Percentiles rank a stretch among this genome's conserved stretches.
Conservation (phyloP, 1,140 invertebrate species). For the Dendroctonus valens region DNA sequence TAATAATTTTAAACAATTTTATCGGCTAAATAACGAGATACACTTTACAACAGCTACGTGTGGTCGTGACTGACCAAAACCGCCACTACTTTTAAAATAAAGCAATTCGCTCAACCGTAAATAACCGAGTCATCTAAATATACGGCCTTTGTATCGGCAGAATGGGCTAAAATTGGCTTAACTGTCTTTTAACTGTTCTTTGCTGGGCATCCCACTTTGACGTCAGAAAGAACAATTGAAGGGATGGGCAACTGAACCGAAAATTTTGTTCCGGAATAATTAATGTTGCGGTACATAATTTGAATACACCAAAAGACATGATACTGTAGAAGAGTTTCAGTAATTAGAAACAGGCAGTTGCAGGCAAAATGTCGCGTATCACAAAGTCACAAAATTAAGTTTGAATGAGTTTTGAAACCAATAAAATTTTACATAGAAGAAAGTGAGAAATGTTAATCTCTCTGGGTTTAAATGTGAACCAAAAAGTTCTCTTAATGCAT, state of each 20-base stretch:
- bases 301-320: too few species aligned
- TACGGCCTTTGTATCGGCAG: background rate
- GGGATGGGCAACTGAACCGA: background rate
- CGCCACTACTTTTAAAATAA: background rate
- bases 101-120: slow-evolving; percentile 8
- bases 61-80: slow-evolving; percentile 1
- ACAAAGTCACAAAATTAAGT: too few species aligned
- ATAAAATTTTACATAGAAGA: too few species aligned
- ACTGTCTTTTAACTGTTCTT: slow-evolving; percentile 13
- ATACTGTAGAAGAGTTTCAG: too few species aligned
- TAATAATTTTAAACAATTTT: too few species aligned
- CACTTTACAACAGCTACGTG: background rate
- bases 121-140: slow-evolving; percentile 7
- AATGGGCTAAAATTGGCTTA: slow-evolving; percentile 13
- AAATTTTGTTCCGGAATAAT: slow-evolving; percentile 1
- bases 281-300: slow-evolving; percentile 2
- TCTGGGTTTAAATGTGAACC: too few species aligned
- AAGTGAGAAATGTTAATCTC: too few species aligned
- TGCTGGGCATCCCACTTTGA: slow-evolving; percentile 1
- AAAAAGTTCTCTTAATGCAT: too few species aligned
- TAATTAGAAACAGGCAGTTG: too few species aligned
- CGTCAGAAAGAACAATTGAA: slow-evolving; percentile 3
- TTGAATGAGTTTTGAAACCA: too few species aligned
- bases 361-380: too few species aligned
- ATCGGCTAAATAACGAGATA: background rate